Base-by-base conservation (phyloP, 2,113 vertebrate genomes). In the Morone chrysops region DNA sequence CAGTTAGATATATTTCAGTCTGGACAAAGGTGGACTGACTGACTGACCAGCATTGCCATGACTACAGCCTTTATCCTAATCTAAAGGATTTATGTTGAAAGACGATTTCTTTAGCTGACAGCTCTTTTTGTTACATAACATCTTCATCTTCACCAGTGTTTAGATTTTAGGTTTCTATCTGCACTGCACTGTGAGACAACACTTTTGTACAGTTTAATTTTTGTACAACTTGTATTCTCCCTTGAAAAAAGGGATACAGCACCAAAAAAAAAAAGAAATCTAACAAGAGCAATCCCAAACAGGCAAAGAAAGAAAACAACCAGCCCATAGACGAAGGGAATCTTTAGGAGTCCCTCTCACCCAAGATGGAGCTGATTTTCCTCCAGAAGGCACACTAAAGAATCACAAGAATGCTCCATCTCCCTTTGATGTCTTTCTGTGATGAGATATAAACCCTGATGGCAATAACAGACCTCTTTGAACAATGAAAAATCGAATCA, bases 391-490 rank as follows among this genome's bases (percentile, higher is more conserved):
- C 83, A 73, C 60, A 79, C 73, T 47, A 65, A 87, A 85, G 78
- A 85, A 90, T 73, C 80, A 75, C 81, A 82, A 54, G 53, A 70
- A 48, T 43, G 66, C 84, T 75, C 76, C 84, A 54, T 80, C 85
- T 82, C n/a, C 75, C 87, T 93, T 93, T 94, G 89, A 91, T 86
- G 88, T 91, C 76, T 81, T 60, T 82, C 86, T 90, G 88, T 85
- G 92, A 93, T 91, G 89, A 90, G 86, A 89, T 78, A 78, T 75
- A 93, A 90, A 87, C 81, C 90, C 92, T 84, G 84, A 89, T 87
- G 90, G 88, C 89, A 90, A 86, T 82, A 87, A 68, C 75, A 87
- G 79, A 79, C 78, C 80, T 88, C 93, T 94, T 90, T 94, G 92
- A 91, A 94, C 87, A 90, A 92, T 84, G 78, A 86, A 78, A 88